Base-by-base conservation (phyloP, 1,140 invertebrate genomes). In the Andrena cerasifolii region DNA sequence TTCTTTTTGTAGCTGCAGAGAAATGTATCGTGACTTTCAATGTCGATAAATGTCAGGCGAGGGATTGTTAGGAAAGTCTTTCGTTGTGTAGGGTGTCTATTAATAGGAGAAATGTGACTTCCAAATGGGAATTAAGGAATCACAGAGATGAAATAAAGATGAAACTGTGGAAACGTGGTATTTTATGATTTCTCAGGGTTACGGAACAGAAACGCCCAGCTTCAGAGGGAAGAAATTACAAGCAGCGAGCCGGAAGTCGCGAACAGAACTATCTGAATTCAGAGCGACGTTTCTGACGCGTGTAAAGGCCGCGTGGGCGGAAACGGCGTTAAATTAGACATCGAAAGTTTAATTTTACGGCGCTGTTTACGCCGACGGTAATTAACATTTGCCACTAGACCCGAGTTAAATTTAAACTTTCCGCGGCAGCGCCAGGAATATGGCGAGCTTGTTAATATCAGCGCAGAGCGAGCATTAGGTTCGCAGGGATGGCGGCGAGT, bases 341-440 rank as follows among this genome's bases (percentile, higher is more conserved):
- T 45, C 54, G 14, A 71, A 71, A 71, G 67, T 71, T 71, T 58
- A 43, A 59, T 71, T 71, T 47, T 21, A 45, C 26, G 26, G 3
- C 5, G 7, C 36, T 47, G 53, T 58, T 71, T 71, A 59, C n/a
- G 61, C 40, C 12, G 3, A 16, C 26, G 28, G 54, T 71, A 71
- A 71, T 71, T 71, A 58, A 59, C 36, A 36, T 43, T 58, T 21
- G 31, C 3, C 6, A 8, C 24, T 28, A 6, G 16, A n/a, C 28
- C 24, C 18, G 36, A 36, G 54, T 40, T 24, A 10, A n/a, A 40
- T 40, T 43, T 21, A 26, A 70, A 43, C 18, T 59, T 47, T 28
- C 36, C 4, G 36, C n/a, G 53, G 5, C 26, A 28, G 26, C 21
- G 18, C 16, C 26, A 10, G 7, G 26, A 3, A 16, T 7, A 21